A percentile compares a stretch with the other conserved stretches of the same genome.
These are phyloP conservation scores for Epistrophe eligans DNA, from an alignment of 2,888 invertebrate genomes.

Conservation along the genomic window DNA sequence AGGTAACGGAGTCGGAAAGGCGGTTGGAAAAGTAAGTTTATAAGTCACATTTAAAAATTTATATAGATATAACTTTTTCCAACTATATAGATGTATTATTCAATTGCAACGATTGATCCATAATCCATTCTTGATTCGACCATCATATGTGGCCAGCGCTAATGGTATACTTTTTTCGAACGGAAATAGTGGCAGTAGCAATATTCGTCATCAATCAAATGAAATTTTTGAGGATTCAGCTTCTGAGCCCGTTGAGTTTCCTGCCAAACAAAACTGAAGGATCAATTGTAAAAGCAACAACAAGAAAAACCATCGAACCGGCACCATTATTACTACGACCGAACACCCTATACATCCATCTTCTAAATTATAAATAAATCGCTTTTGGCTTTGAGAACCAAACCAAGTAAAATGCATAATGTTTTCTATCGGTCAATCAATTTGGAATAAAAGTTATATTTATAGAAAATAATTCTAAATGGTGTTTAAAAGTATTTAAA, in stretches of 20 bases:
- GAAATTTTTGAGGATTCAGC: slow-evolving; percentile 80
- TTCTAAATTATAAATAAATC: slow-evolving; percentile 56
- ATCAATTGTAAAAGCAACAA: slow-evolving; percentile 21
- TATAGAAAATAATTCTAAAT: too few relatives aligned
- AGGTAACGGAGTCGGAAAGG: slow-evolving; percentile 80
- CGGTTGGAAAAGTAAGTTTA: slow-evolving; percentile 80
- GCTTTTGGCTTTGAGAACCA: slow-evolving; percentile 50
- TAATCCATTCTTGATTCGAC: slow-evolving; percentile 79
- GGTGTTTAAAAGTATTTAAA: too few relatives aligned
- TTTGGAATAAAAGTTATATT: too few relatives aligned
- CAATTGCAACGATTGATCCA: slow-evolving; percentile 80
- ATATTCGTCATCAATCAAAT: slow-evolving; percentile 80
- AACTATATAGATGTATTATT: slow-evolving; percentile 79
- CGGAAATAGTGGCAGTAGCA: slow-evolving; percentile 72
- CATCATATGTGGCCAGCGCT: slow-evolving; percentile 66
- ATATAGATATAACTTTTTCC: background rate
- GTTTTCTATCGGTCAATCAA: too few relatives aligned
- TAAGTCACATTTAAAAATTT: background rate
- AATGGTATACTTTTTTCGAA: slow-evolving; percentile 4
- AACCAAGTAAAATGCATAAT: background rate
- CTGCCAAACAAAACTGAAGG: slow-evolving; percentile 71
- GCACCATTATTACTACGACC: background rate
- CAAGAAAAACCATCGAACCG: background rate
- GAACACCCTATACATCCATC: background rate
- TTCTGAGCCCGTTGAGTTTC: slow-evolving; percentile 61